Conservation (phyloP, 1,140 invertebrate species). For the Drosophila paulistorum region DNA sequence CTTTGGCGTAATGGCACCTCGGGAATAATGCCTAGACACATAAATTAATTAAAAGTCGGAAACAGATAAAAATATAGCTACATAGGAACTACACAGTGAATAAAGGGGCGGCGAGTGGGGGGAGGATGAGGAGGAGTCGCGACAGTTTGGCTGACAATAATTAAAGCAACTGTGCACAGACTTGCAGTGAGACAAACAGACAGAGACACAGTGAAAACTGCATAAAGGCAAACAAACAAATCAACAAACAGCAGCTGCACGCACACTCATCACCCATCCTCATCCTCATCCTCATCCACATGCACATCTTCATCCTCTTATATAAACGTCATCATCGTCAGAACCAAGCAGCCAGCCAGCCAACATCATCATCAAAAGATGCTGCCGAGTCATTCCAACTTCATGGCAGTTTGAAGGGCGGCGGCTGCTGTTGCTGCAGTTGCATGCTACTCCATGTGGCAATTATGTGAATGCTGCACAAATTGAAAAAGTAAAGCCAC, state of each 20-base stretch:
- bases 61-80: slow-evolving; percentile 67
- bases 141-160: slow-evolving; percentile 72
- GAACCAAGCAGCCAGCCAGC: neutral
- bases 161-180: slow-evolving; percentile 64
- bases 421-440: slow-evolving; percentile 17
- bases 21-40: slow-evolving; percentile 43
- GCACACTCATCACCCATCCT: slow-evolving; percentile 32
- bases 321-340: neutral
- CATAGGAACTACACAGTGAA: slow-evolving; percentile 18
- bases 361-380: slow-evolving; percentile 46
- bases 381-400: slow-evolving; percentile 46
- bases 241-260: slow-evolving; percentile 65
- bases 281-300: neutral
- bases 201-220: slow-evolving; percentile 26
- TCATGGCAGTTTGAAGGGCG: slow-evolving; percentile 42
- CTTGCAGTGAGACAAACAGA: slow-evolving; percentile 27
- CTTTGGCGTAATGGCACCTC: slow-evolving; percentile 30
- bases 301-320: neutral
- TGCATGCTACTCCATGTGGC: slow-evolving; percentile 57
- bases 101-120: neutral
- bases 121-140: slow-evolving; percentile 19
- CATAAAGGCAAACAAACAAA: slow-evolving; percentile 43
- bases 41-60: slow-evolving; percentile 80
- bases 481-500: slow-evolving; percentile 72
- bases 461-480: slow-evolving; percentile 66